Evolutionary conservation across 2,797 vertebrate genomes (phyloP), one percentile per base, ranked within the genome.

Genomic region (Pipistrellus pygmaeus): DNA sequence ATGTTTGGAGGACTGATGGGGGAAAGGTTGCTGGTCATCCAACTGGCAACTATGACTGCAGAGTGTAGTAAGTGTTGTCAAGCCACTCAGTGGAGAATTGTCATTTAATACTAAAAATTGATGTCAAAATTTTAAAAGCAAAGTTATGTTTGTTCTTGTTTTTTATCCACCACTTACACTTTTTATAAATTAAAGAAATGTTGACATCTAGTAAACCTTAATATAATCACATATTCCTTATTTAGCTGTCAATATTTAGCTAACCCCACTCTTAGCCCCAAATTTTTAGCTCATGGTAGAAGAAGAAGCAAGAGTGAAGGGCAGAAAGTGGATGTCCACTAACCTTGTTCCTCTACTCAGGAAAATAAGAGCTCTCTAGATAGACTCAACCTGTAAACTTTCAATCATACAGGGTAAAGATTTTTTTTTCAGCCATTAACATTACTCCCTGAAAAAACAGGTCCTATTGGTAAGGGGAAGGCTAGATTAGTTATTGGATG

Each of bases 231-330:
- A 25, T 7, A 69, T 57, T 55, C 8, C 27, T 82, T 82, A 38
- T 48, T 41, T 68, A 72, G 53, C 80, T 35, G n/a, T 85, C 82
- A 90, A 76, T 60, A 48, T 30, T 82, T 51, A 88, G 8, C 8
- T 18, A 51, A 55, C 6, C 11, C 17, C 1, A 72, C 17, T 46
- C 44, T 8, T 4, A 66, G 23, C 8, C 64, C 51, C 27, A 88
- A 46, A 90, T 73, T 84, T 90, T 88, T 30, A 90, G n/a, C 32
- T 85, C 21, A 82, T 88, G 18, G 12, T 92, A 21, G 8, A 93
- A 66, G 53, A 72, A 76, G 35, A 20, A 80, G 48, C 66, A 75
- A 76, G 25, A 21, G 14, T 21, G 14, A 85, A 78, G n/a, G 15
- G 20, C 48, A 41, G 30, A 8, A 85, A 46, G 13, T 35, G 1